Percentiles rank a stretch among this genome's conserved stretches.
Evolutionary conservation across 2,797 vertebrate species (phyloP).

Genomic region (Gallinago stenura): DNA sequence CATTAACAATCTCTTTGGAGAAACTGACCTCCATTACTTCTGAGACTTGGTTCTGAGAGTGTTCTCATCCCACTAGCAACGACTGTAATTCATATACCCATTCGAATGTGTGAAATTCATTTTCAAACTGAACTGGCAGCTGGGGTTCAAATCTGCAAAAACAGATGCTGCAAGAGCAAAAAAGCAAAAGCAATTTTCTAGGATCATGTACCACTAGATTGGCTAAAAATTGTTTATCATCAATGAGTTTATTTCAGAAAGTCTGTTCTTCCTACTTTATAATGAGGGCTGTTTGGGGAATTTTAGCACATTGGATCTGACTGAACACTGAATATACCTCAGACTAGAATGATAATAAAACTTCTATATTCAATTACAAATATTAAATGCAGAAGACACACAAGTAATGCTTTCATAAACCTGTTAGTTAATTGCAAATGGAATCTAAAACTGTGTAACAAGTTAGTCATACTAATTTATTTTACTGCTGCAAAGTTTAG

Average conservation of each 20-base stretch:
- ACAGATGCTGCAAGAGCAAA: background rate
- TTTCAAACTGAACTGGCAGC: constrained; percentile 22
- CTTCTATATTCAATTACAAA: background rate
- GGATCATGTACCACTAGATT: background rate
- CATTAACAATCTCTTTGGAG: background rate
- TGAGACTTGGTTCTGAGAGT: background rate
- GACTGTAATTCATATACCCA: background rate
- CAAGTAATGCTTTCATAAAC: background rate
- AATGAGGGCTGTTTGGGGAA: background rate
- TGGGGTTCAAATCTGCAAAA: background rate
- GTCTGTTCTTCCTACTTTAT: background rate
- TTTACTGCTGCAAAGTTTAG: background rate
- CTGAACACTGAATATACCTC: background rate
- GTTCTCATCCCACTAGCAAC: background rate
- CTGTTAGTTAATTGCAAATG: background rate
- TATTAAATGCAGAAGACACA: background rate
- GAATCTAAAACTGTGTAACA: background rate
- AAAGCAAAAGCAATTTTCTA: constrained; percentile 25
- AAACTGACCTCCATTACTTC: background rate
- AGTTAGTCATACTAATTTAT: background rate
- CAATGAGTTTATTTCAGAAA: background rate
- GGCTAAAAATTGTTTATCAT: background rate
- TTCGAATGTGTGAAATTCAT: constrained; percentile 49
- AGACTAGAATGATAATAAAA: background rate
- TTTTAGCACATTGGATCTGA: background rate